Evolutionary conservation across 23 tunicate species (phyloP), one percentile per base, ranked within the genome.

Genomic region (Botrylloides violaceus): DNA sequence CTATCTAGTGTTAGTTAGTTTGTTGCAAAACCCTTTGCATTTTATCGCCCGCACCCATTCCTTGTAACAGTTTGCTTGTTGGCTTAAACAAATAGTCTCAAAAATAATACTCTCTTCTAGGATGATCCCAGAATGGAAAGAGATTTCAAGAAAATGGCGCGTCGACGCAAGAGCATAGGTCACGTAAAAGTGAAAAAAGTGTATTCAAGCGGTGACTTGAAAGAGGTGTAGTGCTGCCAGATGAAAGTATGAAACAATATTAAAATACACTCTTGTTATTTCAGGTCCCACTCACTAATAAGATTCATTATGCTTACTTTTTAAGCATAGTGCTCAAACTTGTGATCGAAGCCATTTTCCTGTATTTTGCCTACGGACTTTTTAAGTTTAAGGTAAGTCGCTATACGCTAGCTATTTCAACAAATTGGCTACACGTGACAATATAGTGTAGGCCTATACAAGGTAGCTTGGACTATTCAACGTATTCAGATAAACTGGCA

Each of bases 301-400:
- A 88, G 59, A 88, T 88, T 64, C 84, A 88, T 65, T 66, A 59
- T 77, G 84, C 81, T 26, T 88, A 82, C 58, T 79, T 57, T 66
- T 29, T 82, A 64, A 82, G 84, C 61, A 50, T 88, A 28, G 50
- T 82, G 31, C 26, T 77, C 9, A 79, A 88, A 20, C 33, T 82
- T 43, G 84, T 65, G 1, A 22, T 82, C 71, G 96, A 88, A 65
- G 88, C 77, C 32, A 2, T 82, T 12, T 88, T 88, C 65, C 81
- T 79, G 5, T 82, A 82, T 36, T 34, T 88, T 20, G 96, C 83
- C 24, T 88, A 88, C 37, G 32, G 20, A 24, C 83, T 88, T 37
- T 88, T 82, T 70, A 76, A 84, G 30, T 81, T 83, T 29, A 86
- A 79, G 94, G 94, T 86, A 70, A 58, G 85, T 65, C 6, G 18